These are phyloP conservation scores for Chymomyza fuscimana DNA, from an alignment of 2,888 invertebrate genomes.

Conservation along the genomic window DNA sequence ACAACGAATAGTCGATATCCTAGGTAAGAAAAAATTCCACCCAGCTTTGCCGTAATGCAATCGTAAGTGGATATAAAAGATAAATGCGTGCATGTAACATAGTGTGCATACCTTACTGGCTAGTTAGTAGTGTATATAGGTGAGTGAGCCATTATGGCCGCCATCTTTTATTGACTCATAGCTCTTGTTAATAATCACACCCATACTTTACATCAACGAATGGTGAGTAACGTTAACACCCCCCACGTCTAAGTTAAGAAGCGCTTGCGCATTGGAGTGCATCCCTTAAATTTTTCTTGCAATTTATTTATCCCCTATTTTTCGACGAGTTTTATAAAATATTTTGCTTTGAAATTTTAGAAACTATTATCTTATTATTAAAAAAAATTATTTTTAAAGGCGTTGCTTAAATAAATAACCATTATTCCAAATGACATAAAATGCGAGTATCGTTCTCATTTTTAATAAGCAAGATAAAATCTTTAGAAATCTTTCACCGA, in stretches of 20 bases:
- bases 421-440: too few relatives aligned
- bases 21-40: conserved; percentile 76
- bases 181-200: conserved; percentile 32
- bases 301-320: background rate
- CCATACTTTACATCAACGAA: conserved; percentile 30
- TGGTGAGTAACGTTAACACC: conserved; percentile 38
- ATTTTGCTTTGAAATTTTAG: too few relatives aligned
- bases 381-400: too few relatives aligned
- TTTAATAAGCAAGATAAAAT: background rate
- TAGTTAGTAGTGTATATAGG: conserved; percentile 5
- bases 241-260: conserved; percentile 52
- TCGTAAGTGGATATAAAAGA: background rate
- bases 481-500: background rate
- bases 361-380: too few relatives aligned
- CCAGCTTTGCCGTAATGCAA: background rate
- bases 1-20: conserved; percentile 88
- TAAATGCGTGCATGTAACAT: background rate
- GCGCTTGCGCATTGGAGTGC: conserved; percentile 56
- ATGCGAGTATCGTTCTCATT: background rate
- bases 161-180: conserved; percentile 63
- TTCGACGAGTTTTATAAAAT: background rate
- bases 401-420: too few relatives aligned
- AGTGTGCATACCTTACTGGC: background rate
- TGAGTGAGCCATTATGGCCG: conserved; percentile 39
- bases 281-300: conserved; percentile 40